These are phyloP conservation scores for Promerops cafer DNA, from an alignment of 2,113 vertebrate species.

Conservation along the genomic window DNA sequence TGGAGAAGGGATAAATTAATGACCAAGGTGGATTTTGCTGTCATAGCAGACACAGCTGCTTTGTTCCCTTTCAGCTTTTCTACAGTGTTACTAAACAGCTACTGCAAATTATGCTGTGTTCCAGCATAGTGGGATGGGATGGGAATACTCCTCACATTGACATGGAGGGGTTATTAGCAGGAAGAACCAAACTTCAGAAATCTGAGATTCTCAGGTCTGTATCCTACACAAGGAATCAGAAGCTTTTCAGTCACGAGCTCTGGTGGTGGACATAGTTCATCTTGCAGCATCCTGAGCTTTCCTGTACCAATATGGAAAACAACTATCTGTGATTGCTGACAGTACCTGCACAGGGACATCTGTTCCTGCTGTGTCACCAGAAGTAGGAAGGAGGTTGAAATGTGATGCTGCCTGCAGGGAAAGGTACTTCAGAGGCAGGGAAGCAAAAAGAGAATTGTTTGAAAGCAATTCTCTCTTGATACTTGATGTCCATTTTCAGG, in stretches of 20 bases:
- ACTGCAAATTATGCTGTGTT: not conserved
- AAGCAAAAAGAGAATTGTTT: not conserved
- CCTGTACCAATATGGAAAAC: not conserved
- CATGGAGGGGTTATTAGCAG: not conserved
- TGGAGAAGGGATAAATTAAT: not conserved
- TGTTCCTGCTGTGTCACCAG: not conserved
- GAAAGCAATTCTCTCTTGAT: slow-evolving; percentile 6
- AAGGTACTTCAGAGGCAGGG: not conserved
- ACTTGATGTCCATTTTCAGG: slow-evolving; percentile 18
- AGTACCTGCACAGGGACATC: not conserved
- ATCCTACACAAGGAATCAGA: not conserved
- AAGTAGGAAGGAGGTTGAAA: not conserved
- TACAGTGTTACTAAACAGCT: not conserved
- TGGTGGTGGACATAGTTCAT: not conserved
- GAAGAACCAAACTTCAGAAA: not conserved
- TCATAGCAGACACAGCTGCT: not conserved
- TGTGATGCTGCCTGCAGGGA: not conserved
- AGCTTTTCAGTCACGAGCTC: not conserved
- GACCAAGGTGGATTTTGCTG: not conserved
- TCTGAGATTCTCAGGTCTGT: not conserved
- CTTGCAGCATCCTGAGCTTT: not conserved
- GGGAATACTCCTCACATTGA: not conserved
- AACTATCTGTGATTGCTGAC: not conserved
- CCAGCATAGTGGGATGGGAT: not conserved
- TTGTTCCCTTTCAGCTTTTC: not conserved